phyloP scores from a whole-genome alignment of 1,140 invertebrate species.

The Helicoverpa armigera region DNA sequence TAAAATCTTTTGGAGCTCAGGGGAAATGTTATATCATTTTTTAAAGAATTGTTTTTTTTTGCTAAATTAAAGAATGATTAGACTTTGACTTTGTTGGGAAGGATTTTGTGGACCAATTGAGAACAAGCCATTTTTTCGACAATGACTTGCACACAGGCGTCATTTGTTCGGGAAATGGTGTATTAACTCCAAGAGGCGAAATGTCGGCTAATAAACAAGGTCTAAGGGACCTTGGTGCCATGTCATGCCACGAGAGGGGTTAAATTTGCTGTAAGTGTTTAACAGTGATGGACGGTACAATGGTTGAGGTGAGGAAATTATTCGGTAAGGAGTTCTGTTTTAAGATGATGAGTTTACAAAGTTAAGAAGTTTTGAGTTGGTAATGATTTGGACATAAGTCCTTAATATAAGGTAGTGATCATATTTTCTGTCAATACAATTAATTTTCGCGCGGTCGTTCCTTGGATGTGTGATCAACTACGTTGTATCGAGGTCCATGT shows the following conservation, averaged over 20 bases:
- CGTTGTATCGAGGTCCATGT: no score
- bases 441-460: no score
- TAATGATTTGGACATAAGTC: no score
- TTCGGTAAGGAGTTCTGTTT: neutral
- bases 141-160: slow-evolving; percentile 66
- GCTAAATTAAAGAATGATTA: no score
- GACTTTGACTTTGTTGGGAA: no score
- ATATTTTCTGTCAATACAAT: no score
- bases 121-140: slow-evolving; percentile 51
- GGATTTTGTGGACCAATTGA: no score
- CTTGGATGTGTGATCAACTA: no score
- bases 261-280: slow-evolving; percentile 17
- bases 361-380: neutral
- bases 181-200: slow-evolving; percentile 54
- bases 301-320: neutral
- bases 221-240: neutral
- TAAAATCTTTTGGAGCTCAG: no score
- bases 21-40: no score
- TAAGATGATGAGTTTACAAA: neutral
- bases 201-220: slow-evolving; percentile 47
- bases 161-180: slow-evolving; percentile 64
- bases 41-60: no score
- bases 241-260: slow-evolving; percentile 26
- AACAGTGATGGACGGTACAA: neutral
- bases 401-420: no score